A percentile compares a stretch with the other conserved stretches of the same genome.
These are phyloP conservation scores for Chrysoperla carnea DNA, from an alignment of 1,140 invertebrate species.

Conservation along the genomic window DNA sequence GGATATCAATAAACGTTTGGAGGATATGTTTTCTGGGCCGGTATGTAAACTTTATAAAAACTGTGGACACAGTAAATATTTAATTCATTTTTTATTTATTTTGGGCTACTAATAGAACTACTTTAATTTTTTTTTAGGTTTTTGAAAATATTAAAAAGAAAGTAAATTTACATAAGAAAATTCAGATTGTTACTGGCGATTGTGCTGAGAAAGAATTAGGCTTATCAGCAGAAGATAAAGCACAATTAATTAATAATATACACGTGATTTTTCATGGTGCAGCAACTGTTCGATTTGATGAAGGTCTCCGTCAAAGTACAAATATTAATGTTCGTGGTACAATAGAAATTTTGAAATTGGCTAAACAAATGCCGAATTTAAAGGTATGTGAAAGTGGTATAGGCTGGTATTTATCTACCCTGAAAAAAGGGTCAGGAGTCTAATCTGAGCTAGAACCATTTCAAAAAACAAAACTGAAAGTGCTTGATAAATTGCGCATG, in stretches of 20 bases:
- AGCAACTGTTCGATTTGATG: constrained; percentile 77
- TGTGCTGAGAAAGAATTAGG: constrained; percentile 32
- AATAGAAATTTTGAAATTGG: constrained; percentile 34
- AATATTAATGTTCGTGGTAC: constrained; percentile 42
- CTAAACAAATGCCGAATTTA: constrained; percentile 42
- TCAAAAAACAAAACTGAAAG: too few species aligned
- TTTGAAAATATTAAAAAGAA: constrained; percentile 8
- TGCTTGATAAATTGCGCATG: too few species aligned
- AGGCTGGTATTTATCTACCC: too few species aligned
- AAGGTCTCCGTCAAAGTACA: constrained; percentile 45
- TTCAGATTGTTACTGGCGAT: constrained; percentile 24
- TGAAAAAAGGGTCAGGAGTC: too few species aligned
- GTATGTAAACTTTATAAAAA: too few species aligned
- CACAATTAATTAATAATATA: constrained; percentile 35
- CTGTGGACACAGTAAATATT: too few species aligned
- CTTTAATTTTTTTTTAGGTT: background rate
- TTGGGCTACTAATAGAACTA: too few species aligned
- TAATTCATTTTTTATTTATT: too few species aligned
- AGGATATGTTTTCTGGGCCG: too few species aligned
- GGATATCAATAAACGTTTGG: too few species aligned
- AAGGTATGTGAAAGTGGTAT: constrained; percentile 25
- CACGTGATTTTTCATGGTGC: constrained; percentile 74
- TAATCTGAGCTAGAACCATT: too few species aligned
- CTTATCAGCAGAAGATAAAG: constrained; percentile 33
- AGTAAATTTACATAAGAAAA: constrained; percentile 18